Base-by-base conservation (phyloP, 1,140 invertebrate species). In the Trichoplusia ni region DNA sequence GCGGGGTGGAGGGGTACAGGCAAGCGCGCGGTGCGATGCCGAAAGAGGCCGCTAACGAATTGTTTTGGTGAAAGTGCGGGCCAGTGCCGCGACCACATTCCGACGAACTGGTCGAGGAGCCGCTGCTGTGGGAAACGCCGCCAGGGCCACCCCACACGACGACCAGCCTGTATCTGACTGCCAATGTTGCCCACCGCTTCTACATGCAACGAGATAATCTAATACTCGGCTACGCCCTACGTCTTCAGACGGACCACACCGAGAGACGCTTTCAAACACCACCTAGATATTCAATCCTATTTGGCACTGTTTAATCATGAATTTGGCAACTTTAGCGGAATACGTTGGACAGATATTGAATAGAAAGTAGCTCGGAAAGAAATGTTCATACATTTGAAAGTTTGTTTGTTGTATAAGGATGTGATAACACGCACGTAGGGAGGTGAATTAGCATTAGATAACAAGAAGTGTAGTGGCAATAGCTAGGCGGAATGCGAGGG, bases 61-160 rank as follows among this genome's bases (percentile, higher is more conserved):
- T 90, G 87, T 90, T 90, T 90, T 90, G 87, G 85, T 90, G 85
- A 90, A 90, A 90, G 87, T 90, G 81, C 85, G 85, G 77, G 77
- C 79, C 84, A 82, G 82, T 89, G 86, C 82, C 82, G 82, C 81
- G 85, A 88, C 87, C 87, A 90, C 87, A 90, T 90, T 90, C 87
- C 87, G 66, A 84, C 69, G 85, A 87, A 90, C 87, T 90, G 87
- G 87, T 90, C 87, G 85, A 81, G 77, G 77, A 75, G 81, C 77
- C 79, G 84, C 75, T 74, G 80, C 82, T 88, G 84, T 90, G 87
- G 87, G 87, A 90, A 90, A 77, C 75, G 80, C 82, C 78, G 78
- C 73, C 82, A 76, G 72, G 73, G 74, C 74, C 78, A 75, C 71
- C 77, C 76, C 75, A 84, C 77, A 79, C 77, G 77, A 74, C 69